Evolutionary conservation across 1,140 invertebrate species (phyloP).

Genomic region (Zaprionus vittiger): DNA sequence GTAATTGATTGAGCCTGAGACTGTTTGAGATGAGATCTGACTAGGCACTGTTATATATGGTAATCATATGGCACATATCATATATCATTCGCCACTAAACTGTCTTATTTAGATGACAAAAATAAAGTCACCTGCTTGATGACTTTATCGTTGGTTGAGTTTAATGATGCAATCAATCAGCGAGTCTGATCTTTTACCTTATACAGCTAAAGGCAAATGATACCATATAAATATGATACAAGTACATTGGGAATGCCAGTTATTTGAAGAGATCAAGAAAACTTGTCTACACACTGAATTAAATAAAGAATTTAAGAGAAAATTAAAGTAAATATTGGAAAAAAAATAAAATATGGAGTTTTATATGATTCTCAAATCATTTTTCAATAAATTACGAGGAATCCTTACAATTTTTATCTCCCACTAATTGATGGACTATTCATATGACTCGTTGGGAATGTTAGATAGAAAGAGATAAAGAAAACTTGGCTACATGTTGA

Average conservation of each 20-base stretch:
- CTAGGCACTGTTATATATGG: neutral
- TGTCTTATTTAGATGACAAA: neutral
- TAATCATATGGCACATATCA: neutral
- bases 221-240: neutral
- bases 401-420: too few relatives aligned
- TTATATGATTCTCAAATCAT: too few relatives aligned
- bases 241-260: neutral
- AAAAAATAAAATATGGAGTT: too few relatives aligned
- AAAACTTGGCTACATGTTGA: too few relatives aligned
- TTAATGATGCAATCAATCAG: constrained; percentile 1
- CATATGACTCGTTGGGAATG: too few relatives aligned
- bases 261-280: neutral
- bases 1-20: neutral
- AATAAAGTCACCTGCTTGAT: neutral
- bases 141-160: neutral
- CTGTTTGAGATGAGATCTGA: neutral
- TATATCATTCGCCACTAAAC: neutral
- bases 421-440: too few relatives aligned
- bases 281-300: too few relatives aligned
- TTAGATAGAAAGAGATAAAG: too few relatives aligned
- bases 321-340: too few relatives aligned
- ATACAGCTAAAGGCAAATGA: neutral
- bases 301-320: too few relatives aligned
- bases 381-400: too few relatives aligned
- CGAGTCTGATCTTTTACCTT: neutral